Percentiles rank a stretch among this genome's conserved stretches.
Conservation (phyloP, 2,113 vertebrate genomes). For the Casuarius casuarius region DNA sequence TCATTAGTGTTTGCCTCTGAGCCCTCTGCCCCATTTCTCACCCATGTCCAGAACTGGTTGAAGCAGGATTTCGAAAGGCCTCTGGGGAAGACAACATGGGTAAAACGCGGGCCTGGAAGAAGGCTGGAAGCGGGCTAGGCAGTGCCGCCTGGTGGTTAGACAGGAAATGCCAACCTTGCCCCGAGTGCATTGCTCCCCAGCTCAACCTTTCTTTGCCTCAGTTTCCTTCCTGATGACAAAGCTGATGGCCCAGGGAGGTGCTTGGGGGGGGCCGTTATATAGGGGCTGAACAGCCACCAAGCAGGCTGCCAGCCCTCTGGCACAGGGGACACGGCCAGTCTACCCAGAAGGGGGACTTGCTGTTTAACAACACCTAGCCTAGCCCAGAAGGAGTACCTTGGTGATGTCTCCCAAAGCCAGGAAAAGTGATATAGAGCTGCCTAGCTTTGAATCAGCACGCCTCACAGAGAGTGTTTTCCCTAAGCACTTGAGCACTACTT, state of each 20-base stretch:
- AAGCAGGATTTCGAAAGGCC: background rate
- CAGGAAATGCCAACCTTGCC: background rate
- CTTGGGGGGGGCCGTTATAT: fast-evolving
- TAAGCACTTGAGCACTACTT: fast-evolving
- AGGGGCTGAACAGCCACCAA: background rate
- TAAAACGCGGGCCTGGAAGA: background rate
- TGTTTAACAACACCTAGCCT: background rate
- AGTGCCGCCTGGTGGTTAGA: background rate
- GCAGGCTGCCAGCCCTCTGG: background rate
- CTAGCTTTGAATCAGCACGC: background rate
- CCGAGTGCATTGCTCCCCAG: background rate
- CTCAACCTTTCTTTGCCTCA: background rate
- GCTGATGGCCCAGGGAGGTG: background rate
- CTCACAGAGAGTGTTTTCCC: background rate
- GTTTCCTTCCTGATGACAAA: background rate
- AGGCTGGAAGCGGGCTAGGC: background rate
- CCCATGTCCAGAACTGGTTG: background rate
- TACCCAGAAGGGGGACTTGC: background rate
- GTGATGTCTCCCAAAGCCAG: background rate
- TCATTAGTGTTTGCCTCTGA: conserved; percentile 16
- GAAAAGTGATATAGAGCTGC: background rate
- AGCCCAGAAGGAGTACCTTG: background rate
- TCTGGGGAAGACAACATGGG: background rate
- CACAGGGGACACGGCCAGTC: background rate
- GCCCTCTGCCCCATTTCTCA: background rate